Evolutionary conservation across 2,888 invertebrate genomes (phyloP).

Genomic region (Unio pictorum): DNA sequence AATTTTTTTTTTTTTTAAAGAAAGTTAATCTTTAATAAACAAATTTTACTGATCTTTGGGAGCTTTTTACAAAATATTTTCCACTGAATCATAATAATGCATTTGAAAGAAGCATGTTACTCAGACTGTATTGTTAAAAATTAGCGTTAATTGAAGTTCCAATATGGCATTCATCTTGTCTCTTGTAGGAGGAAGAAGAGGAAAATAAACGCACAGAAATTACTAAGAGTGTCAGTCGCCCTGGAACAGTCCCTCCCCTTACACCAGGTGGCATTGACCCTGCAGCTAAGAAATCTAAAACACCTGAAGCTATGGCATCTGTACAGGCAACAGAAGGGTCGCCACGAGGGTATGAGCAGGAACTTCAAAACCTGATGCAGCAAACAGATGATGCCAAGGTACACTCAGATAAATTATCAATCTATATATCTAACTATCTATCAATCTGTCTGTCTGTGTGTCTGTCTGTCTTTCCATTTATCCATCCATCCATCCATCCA

Average conservation of each 20-base stretch:
- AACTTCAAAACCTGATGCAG: slow-evolving; percentile 57
- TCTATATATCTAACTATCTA: background rate
- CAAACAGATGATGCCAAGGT: slow-evolving; percentile 69
- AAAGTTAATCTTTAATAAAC: background rate
- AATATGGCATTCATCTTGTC: background rate
- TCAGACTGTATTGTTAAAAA: too few relatives aligned
- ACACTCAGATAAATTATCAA: slow-evolving; percentile 6
- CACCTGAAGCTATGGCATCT: slow-evolving; percentile 20
- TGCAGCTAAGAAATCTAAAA: slow-evolving; percentile 18
- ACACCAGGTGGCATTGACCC: slow-evolving; percentile 24
- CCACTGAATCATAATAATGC: too few relatives aligned
- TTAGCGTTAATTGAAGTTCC: too few relatives aligned
- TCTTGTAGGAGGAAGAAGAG: slow-evolving; percentile 48
- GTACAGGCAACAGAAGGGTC: slow-evolving; percentile 12
- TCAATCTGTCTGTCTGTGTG: too few relatives aligned
- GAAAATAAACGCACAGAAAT: slow-evolving; percentile 45
- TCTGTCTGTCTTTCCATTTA: too few relatives aligned
- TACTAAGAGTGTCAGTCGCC: slow-evolving; percentile 34
- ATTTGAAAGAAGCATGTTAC: too few relatives aligned
- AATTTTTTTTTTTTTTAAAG: background rate
- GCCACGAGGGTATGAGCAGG: slow-evolving; percentile 37
- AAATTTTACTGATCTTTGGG: background rate
- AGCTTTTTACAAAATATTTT: too few relatives aligned
- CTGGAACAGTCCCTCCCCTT: slow-evolving; percentile 22
- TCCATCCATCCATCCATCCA: too few relatives aligned